Evolutionary conservation across 2,797 vertebrate species (phyloP), one percentile per base, ranked within the genome.

Genomic region (Morus bassanus): DNA sequence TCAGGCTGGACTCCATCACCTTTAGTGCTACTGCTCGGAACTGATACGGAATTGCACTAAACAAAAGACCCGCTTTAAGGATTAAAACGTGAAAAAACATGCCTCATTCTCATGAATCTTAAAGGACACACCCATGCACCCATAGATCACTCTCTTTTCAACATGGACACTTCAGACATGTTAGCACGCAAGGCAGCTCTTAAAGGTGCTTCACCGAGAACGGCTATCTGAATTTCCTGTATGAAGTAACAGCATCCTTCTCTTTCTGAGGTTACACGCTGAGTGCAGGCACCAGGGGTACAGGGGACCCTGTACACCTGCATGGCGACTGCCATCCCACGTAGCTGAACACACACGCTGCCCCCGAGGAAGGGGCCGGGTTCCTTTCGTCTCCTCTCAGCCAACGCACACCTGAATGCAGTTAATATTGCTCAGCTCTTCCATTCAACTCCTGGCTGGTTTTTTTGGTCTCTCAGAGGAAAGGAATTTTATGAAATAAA

Each of bases 401-500:
- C 51, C 76, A 88, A 31, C 24, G 16, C 70, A 87, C 96, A 97
- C 93, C 92, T 97, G 95, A 94, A 85, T 28, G 79, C 89, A 83
- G 78, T 95, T 92, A 92, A 92, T 97, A 93, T 59, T 60, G 50
- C 41, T 95, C 86, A 88, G 78, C 78, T 72, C 72, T 72, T 83
- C 75, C 64, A 85, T 95, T 96, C 74, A 74, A 91, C 79, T 96
- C 63, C 76, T 27, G 69, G 60, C 41, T 12, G 9, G 7, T 51
- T 70, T 67, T 91, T 73, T 64, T 0, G 0, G 46, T 70, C 37
- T 91, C 53, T 93, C 85, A 95, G 85, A 88, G 50, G 41, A 95
- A 93, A 94, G 77, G 93, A 95, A 94, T 93, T 94, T 92, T 93
- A 94, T 39, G 78, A 95, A 94, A 95, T 94, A 85, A 94, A 89